A percentile compares a stretch with the other conserved stretches of the same genome.
Conservation (phyloP, 2,113 vertebrate species). For the Hemiprocne comata region DNA sequence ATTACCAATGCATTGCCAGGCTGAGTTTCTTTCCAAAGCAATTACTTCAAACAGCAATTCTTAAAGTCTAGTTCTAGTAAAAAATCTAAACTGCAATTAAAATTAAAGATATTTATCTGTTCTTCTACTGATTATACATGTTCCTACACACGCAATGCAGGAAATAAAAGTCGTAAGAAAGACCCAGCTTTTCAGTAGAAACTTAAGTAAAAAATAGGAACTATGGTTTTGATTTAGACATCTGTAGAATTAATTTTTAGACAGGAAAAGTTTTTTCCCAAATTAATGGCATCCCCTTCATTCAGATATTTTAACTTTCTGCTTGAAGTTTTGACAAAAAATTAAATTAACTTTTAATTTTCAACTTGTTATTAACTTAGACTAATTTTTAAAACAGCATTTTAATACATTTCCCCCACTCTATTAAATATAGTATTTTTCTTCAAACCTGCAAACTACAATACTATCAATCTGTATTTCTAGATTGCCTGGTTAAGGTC, state of each 20-base stretch:
- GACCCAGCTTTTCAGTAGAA: not conserved
- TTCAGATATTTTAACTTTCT: not conserved
- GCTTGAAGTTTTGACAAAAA: not conserved
- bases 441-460: not conserved
- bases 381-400: not conserved
- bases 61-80: not conserved
- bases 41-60: not conserved
- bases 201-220: not conserved
- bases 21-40: not conserved
- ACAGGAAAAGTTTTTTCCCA: not conserved
- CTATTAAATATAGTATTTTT: not conserved
- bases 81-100: not conserved
- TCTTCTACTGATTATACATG: not conserved
- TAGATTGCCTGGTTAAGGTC: not conserved
- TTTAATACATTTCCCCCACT: not conserved
- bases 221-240: not conserved
- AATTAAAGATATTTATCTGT: not conserved
- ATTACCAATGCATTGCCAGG: not conserved
- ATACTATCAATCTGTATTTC: not conserved
- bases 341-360: not conserved
- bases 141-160: not conserved
- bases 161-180: not conserved
- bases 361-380: not conserved
- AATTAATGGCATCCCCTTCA: not conserved
- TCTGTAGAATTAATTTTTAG: not conserved